Evolutionary conservation across 2,797 vertebrate species (phyloP), one percentile per base, ranked within the genome.

Genomic region (Oryzias dopingdopingensis): DNA sequence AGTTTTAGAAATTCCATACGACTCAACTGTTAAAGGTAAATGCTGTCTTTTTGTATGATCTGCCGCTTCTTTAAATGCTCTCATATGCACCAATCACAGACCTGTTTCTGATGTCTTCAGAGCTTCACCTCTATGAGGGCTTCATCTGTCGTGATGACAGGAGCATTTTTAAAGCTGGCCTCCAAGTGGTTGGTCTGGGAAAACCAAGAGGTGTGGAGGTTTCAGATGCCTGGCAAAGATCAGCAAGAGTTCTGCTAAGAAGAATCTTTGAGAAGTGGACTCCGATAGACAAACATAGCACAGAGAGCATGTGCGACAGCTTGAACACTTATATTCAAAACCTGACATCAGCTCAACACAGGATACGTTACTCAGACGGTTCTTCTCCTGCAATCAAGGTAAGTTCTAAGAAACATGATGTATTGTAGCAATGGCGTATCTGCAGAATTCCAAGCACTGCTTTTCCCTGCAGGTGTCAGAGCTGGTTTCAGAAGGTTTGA

Each of bases 101-200:
- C 3, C 54, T 20, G 4, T 4, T 6, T 46, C 4, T 72, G 49
- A 40, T 67, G 63, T 48, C 1, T 68, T 0, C 22, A 92, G 91
- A 91, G 59, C 0, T 91, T 1, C 87, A 92, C 40, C 57, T 90
- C 14, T 92, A 90, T 26, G 91, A 92, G 59, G 88, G 77, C 40
- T 17, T 71, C 54, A 78, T 91, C 23, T 16, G 49, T 26, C 40
- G 24, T 0, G 0, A 1, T 2, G 20, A 42, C 14, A 1, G 0
- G 0, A 5, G 42, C 5, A 0, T 0, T 1, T 6, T 0, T 0
- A 1, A 0, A 12, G 3, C 6, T 5, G 1, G 56, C 2, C 29
- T 72, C 4, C 0, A 59, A 0, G 2, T n/a, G 1, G 0, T 73
- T 0, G 14, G 42, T 1, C 42, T 0, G 1, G 23, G 16, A 0